A percentile compares a stretch with the other conserved stretches of the same genome.
These are phyloP conservation scores for Crotophaga sulcirostris DNA, from an alignment of 2,113 vertebrate species.

Conservation along the genomic window DNA sequence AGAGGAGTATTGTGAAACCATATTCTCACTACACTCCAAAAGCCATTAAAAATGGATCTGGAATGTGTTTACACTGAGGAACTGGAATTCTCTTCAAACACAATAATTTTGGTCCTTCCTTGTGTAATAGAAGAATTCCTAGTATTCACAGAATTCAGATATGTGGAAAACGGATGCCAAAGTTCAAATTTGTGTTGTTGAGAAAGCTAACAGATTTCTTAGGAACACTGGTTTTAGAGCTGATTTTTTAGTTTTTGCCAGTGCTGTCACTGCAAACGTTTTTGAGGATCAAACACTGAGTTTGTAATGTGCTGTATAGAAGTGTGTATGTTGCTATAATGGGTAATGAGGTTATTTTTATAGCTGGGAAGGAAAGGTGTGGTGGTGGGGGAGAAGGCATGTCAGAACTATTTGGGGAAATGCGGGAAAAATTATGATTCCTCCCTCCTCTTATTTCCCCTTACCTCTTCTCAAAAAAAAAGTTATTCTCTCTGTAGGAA, in stretches of 20 bases:
- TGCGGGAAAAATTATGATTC: background rate
- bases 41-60: background rate
- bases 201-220: background rate
- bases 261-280: background rate
- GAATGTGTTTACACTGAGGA: background rate
- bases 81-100: background rate
- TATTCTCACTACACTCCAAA: background rate
- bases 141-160: background rate
- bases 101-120: background rate
- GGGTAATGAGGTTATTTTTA: background rate
- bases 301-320: background rate
- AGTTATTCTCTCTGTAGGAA: background rate
- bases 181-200: background rate
- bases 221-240: background rate
- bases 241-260: background rate
- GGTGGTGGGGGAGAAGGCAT: background rate
- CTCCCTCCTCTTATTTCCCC: background rate
- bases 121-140: background rate
- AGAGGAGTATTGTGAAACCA: background rate
- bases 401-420: background rate
- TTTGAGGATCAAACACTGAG: background rate
- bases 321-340: background rate
- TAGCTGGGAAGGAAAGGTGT: background rate
- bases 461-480: background rate
- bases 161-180: slow-evolving; percentile 26